Percentiles rank a stretch among this genome's conserved stretches.
Conservation (phyloP, 2,888 invertebrate species). For the Chironomus tentans region DNA sequence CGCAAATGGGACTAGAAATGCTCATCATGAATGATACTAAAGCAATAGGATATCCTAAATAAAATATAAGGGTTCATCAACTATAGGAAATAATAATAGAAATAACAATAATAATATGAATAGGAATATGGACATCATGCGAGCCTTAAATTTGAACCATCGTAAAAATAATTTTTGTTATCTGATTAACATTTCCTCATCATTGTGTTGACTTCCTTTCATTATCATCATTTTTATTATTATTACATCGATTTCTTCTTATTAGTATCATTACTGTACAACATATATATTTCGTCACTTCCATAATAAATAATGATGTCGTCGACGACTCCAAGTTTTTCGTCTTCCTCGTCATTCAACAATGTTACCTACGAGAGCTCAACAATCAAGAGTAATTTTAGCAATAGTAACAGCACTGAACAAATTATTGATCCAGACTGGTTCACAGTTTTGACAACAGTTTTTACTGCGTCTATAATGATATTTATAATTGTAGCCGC, state of each 20-base stretch:
- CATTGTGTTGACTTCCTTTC: background rate
- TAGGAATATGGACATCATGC: background rate
- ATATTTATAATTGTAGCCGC: slow-evolving; percentile 80
- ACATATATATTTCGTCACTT: background rate
- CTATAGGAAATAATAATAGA: no score
- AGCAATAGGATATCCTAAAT: no score
- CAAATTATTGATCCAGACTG: slow-evolving; percentile 39
- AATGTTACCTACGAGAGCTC: slow-evolving; percentile 1
- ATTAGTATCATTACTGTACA: background rate
- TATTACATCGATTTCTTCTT: background rate
- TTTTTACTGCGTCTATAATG: slow-evolving; percentile 73
- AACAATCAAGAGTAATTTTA: slow-evolving; percentile 24
- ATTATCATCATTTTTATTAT: background rate
- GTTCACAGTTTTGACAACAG: slow-evolving; percentile 49
- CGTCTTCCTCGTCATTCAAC: slow-evolving; percentile 11
- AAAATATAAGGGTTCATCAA: no score
- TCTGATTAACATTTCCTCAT: slow-evolving; percentile 9
- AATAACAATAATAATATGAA: no score
- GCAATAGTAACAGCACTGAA: slow-evolving; percentile 22
- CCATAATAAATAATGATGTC: background rate
- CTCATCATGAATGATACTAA: no score
- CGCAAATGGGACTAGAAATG: no score
- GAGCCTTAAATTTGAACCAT: slow-evolving; percentile 11
- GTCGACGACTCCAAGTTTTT: slow-evolving; percentile 5
- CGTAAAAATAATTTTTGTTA: slow-evolving; percentile 13